A percentile compares a stretch with the other conserved stretches of the same genome.
Conservation (phyloP, 2,113 vertebrate species). For the Rhinolophus sinicus region DNA sequence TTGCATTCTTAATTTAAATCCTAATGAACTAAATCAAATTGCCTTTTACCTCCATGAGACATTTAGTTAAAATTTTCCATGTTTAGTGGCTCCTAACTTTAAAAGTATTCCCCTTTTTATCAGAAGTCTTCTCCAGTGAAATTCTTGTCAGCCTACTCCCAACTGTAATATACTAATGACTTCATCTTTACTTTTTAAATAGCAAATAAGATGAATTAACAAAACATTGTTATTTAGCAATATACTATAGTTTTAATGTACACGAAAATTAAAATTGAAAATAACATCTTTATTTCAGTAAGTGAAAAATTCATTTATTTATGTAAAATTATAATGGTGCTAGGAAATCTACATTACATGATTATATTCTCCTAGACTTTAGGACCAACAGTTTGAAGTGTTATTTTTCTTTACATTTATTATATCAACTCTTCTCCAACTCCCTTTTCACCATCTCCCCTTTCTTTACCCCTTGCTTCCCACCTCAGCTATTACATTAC, state of each 20-base stretch:
- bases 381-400: not conserved
- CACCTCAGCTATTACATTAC: not conserved
- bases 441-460: not conserved
- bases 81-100: not conserved
- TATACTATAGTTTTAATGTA: not conserved
- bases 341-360: not conserved
- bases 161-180: not conserved
- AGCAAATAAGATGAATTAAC: not conserved
- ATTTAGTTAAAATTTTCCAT: not conserved
- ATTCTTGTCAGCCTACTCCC: not conserved
- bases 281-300: not conserved
- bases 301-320: not conserved
- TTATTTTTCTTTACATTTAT: not conserved
- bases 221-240: not conserved
- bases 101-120: not conserved
- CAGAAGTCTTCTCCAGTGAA: not conserved
- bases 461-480: not conserved
- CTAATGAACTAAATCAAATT: not conserved
- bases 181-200: not conserved
- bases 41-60: not conserved
- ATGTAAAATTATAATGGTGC: not conserved
- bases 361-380: not conserved
- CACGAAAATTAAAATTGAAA: constrained; percentile 1
- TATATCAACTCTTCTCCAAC: not conserved
- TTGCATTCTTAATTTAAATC: constrained; percentile 32